Evolutionary conservation across 1,140 invertebrate genomes (phyloP).

Genomic region (Doryteuthis pealeii): DNA sequence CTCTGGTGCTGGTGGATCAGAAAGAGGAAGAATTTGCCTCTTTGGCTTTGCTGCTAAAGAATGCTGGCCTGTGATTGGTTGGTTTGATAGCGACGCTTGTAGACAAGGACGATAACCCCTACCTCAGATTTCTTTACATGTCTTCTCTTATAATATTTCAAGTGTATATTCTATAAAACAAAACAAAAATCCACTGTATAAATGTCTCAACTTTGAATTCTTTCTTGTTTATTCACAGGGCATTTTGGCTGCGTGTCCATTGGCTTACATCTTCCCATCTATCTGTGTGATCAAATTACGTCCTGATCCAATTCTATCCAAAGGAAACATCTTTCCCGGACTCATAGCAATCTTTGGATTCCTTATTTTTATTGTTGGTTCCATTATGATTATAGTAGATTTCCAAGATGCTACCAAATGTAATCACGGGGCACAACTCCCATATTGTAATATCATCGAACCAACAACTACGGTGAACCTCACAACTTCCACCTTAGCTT

Average conservation of each 20-base stretch:
- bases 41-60: too few relatives aligned
- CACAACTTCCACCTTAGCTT: background rate
- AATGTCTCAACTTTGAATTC: too few relatives aligned
- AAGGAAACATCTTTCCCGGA: slow-evolving; percentile 73
- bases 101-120: too few relatives aligned
- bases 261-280: slow-evolving; percentile 83
- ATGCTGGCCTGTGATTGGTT: too few relatives aligned
- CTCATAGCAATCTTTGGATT: slow-evolving; percentile 73
- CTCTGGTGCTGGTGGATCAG: too few relatives aligned
- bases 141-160: too few relatives aligned
- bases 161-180: too few relatives aligned
- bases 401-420: slow-evolving; percentile 64
- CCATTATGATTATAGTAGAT: slow-evolving; percentile 65
- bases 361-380: slow-evolving; percentile 70
- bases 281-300: slow-evolving; percentile 78
- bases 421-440: slow-evolving; percentile 67
- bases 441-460: slow-evolving; percentile 62
- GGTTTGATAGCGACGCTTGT: too few relatives aligned
- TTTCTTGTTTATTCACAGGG: slow-evolving; percentile 66
- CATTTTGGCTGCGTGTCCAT: slow-evolving; percentile 78
- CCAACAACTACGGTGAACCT: background rate
- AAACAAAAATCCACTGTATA: too few relatives aligned
- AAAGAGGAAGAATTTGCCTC: too few relatives aligned
- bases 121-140: too few relatives aligned
- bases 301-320: slow-evolving; percentile 70